Percentiles rank a stretch among this genome's conserved stretches.
Conservation (phyloP, 2,888 invertebrate genomes). For the Sylvicola cinctus region DNA sequence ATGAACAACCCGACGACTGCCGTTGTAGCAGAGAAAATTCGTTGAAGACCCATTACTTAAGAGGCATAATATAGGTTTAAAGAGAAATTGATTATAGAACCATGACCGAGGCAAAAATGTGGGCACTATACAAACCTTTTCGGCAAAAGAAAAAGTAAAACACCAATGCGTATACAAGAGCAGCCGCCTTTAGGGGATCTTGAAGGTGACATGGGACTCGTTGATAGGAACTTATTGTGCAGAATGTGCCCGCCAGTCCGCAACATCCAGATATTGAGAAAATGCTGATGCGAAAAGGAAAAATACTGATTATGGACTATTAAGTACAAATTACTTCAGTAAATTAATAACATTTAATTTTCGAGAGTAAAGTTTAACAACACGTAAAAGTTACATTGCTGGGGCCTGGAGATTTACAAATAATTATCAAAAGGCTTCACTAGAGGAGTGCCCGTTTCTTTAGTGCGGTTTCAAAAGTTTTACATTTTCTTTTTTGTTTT, state of each 20-base stretch:
- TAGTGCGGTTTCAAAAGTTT: too few relatives aligned
- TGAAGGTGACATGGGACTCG: constrained; percentile 37
- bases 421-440: too few relatives aligned
- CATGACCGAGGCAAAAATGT: neutral
- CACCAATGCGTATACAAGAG: constrained; percentile 32
- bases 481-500: too few relatives aligned
- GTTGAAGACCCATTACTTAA: constrained; percentile 30
- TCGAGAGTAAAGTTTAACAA: too few relatives aligned
- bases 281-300: constrained; percentile 9
- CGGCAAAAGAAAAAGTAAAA: constrained; percentile 38
- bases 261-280: constrained; percentile 11
- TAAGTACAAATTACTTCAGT: too few relatives aligned
- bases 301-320: too few relatives aligned
- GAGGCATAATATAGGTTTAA: neutral
- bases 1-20: constrained; percentile 37
- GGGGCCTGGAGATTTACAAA: too few relatives aligned
- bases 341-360: too few relatives aligned
- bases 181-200: constrained; percentile 36
- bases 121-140: constrained; percentile 28
- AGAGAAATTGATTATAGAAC: neutral
- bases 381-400: too few relatives aligned
- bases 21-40: constrained; percentile 36
- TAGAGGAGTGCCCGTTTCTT: too few relatives aligned
- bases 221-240: constrained; percentile 11
- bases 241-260: constrained; percentile 11